Conservation (phyloP, 2,888 invertebrate species). For the Apamea anceps region DNA sequence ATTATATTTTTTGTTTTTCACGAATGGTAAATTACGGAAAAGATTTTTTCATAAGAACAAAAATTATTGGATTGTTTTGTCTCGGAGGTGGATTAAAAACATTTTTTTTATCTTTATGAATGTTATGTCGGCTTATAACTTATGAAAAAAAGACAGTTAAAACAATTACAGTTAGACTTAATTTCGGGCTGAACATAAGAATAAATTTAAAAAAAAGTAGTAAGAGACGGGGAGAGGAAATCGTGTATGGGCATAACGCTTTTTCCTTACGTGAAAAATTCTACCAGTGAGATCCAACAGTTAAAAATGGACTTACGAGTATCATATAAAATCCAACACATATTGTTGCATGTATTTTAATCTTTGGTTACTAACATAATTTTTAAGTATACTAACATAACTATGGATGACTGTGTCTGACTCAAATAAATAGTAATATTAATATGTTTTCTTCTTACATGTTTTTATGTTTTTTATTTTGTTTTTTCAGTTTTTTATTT, state of each 20-base stretch:
- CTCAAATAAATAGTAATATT: too few species aligned
- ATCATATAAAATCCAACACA: not conserved
- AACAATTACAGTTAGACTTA: not conserved
- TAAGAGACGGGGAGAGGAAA: too few species aligned
- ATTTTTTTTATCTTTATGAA: not conserved
- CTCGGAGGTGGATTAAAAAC: not conserved
- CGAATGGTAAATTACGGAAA: constrained; percentile 13
- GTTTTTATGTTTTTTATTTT: too few species aligned
- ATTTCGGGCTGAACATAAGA: not conserved
- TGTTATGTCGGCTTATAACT: not conserved
- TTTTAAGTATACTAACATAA: too few species aligned
- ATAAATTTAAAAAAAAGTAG: not conserved
- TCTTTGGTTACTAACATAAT: too few species aligned
- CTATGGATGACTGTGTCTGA: too few species aligned
- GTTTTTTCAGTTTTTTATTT: too few species aligned
- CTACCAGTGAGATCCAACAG: too few species aligned
- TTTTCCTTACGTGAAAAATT: too few species aligned
- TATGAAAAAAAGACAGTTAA: not conserved
- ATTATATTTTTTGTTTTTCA: constrained; percentile 10
- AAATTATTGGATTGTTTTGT: not conserved
- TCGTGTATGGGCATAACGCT: too few species aligned
- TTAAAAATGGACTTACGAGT: too few species aligned
- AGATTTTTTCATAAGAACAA: constrained; percentile 2
- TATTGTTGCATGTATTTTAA: too few species aligned
- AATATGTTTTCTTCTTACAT: not conserved